Evolutionary conservation across 1,140 invertebrate species (phyloP).

Genomic region (Elymnias hypermnestra): DNA sequence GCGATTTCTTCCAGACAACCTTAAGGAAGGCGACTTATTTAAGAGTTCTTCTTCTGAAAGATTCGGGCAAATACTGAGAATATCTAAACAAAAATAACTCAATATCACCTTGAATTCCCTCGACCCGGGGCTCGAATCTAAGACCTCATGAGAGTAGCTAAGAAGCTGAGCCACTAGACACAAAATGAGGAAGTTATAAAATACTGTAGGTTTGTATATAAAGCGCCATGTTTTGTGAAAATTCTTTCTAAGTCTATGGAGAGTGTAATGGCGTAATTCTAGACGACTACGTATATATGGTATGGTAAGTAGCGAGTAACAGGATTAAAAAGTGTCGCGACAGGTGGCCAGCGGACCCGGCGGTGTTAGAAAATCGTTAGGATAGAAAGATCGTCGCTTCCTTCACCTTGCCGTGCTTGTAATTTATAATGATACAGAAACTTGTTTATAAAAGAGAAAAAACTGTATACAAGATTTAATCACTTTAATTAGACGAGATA

Average conservation of each 20-base stretch:
- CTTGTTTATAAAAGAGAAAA: neutral
- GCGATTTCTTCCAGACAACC: too few species aligned
- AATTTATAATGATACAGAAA: constrained; percentile 3
- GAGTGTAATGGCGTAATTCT: constrained; percentile 60
- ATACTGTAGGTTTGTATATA: too few species aligned
- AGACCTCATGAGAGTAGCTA: too few species aligned
- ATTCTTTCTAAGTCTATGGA: constrained; percentile 32
- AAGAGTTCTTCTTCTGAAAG: too few species aligned
- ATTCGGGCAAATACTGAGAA: too few species aligned
- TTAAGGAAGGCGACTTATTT: too few species aligned
- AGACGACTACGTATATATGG: constrained; percentile 63
- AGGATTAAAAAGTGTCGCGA: constrained; percentile 65
- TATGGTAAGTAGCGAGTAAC: constrained; percentile 67
- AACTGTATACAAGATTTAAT: neutral
- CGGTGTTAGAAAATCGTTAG: constrained; percentile 60
- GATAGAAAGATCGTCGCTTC: constrained; percentile 14
- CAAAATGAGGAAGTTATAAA: too few species aligned
- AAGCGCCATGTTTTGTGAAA: too few species aligned
- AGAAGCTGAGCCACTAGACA: neutral
- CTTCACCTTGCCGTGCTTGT: constrained; percentile 8
- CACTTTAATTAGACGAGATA: constrained; percentile 1
- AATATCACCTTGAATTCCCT: too few species aligned
- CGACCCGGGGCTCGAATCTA: too few species aligned
- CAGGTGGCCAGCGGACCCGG: constrained; percentile 46
- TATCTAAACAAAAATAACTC: too few species aligned